These are phyloP conservation scores for Sternarchorhynchus goeldii DNA, from an alignment of 2,797 vertebrate species.

Conservation along the genomic window DNA sequence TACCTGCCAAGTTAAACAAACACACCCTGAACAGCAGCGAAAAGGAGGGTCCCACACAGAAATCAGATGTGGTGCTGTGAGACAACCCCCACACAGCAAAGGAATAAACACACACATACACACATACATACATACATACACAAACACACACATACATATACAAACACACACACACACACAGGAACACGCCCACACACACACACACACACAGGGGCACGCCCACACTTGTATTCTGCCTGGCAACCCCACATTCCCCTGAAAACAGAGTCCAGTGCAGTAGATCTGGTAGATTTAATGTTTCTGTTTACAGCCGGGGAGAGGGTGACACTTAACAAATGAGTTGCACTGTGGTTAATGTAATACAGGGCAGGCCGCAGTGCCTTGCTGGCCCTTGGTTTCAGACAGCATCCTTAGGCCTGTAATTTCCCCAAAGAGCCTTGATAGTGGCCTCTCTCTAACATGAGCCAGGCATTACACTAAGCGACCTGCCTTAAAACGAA, in stretches of 20 bases:
- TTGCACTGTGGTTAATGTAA: slow-evolving; percentile 55
- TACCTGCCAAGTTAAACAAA: slow-evolving; percentile 47
- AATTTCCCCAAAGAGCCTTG: slow-evolving; percentile 56
- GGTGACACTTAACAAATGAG: slow-evolving; percentile 60
- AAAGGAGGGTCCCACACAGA: slow-evolving; percentile 31
- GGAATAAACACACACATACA: slow-evolving; percentile 1
- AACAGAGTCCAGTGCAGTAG: slow-evolving; percentile 35
- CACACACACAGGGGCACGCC: slow-evolving; percentile 52
- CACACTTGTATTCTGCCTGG: slow-evolving; percentile 46
- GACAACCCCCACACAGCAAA: slow-evolving; percentile 32
- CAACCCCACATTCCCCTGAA: slow-evolving; percentile 25
- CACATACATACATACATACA: slow-evolving; percentile 35
- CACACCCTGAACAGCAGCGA: slow-evolving; percentile 38
- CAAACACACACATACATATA: slow-evolving; percentile 45
- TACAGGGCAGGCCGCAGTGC: slow-evolving; percentile 46
- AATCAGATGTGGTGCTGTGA: slow-evolving; percentile 45
- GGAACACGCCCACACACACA: slow-evolving; percentile 36
- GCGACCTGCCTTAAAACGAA: slow-evolving; percentile 37
- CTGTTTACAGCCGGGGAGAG: slow-evolving; percentile 54
- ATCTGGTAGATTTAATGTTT: slow-evolving; percentile 57
- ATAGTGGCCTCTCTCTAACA: slow-evolving; percentile 36
- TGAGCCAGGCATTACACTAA: slow-evolving; percentile 40
- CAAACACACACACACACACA: not conserved
- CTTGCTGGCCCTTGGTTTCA: slow-evolving; percentile 56
- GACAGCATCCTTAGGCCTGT: slow-evolving; percentile 54